Conservation (phyloP, 1,140 invertebrate species). For the Pseudomyrmex sp. region DNA sequence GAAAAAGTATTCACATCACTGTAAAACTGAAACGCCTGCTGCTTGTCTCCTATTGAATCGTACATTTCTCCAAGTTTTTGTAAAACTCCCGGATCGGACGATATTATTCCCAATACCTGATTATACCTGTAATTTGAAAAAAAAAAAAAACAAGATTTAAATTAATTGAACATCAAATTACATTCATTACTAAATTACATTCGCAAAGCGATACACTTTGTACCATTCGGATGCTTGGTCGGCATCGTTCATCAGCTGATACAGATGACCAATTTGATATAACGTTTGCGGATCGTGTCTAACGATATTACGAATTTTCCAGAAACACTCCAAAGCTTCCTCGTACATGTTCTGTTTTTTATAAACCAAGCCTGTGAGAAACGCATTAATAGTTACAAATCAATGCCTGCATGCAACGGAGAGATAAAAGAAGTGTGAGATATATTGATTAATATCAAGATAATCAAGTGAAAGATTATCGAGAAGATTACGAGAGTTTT, state of each 20-base stretch:
- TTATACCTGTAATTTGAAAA: conserved; percentile 88
- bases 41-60: conserved; percentile 94
- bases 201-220: conserved; percentile 42
- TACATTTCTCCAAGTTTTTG: conserved; percentile 94
- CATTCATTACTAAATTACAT: conserved; percentile 23
- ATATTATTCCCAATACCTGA: conserved; percentile 93
- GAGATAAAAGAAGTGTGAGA: not conserved
- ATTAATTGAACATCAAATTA: no score
- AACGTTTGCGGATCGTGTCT: conserved; percentile 93
- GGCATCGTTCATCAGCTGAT: conserved; percentile 90
- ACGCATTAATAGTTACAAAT: conserved; percentile 24
- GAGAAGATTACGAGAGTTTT: conserved; percentile 52
- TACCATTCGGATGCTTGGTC: conserved; percentile 92
- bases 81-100: conserved; percentile 93
- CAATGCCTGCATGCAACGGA: conserved; percentile 4
- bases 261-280: conserved; percentile 94
- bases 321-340: conserved; percentile 92
- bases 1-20: conserved; percentile 89
- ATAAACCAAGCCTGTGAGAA: conserved; percentile 88
- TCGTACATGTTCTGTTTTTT: conserved; percentile 90
- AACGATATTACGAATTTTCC: conserved; percentile 93
- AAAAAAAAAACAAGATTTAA: not conserved
- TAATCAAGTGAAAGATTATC: not conserved
- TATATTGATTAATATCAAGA: not conserved
- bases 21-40: conserved; percentile 96